phyloP scores from a whole-genome alignment of 2,797 vertebrate species.

The Sylvilagus floridanus region DNA sequence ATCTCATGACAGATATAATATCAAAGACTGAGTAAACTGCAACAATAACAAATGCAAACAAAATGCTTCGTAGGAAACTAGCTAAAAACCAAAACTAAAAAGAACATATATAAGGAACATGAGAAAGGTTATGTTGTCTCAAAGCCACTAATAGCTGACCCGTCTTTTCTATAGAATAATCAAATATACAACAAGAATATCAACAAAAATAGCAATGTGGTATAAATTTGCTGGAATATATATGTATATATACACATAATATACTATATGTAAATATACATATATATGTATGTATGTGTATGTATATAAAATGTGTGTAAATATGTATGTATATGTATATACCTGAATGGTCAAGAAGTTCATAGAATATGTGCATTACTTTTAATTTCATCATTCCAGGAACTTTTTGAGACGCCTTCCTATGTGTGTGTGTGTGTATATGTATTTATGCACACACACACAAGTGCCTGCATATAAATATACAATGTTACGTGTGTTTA shows the following conservation, averaged over 20 bases:
- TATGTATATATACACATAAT: neutral
- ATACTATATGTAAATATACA: neutral
- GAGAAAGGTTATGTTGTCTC: neutral
- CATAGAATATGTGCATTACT: too few species aligned
- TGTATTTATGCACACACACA: too few species aligned
- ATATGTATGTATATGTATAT: too few species aligned
- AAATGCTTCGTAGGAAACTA: neutral
- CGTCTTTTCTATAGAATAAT: neutral
- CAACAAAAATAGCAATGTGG: neutral
- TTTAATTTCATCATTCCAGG: too few species aligned
- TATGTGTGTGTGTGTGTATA: too few species aligned
- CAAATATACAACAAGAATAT: neutral
- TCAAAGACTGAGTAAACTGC: neutral
- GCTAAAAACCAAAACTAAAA: neutral
- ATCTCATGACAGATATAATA: neutral
- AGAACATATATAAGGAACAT: neutral
- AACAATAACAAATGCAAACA: neutral
- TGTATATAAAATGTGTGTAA: neutral
- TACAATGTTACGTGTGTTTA: too few species aligned
- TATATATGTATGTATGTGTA: neutral
- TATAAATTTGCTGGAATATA: neutral
- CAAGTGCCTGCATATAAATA: too few species aligned
- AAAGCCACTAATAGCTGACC: neutral
- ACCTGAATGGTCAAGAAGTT: too few species aligned
- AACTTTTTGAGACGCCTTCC: too few species aligned